Evolutionary conservation across 2,888 invertebrate species (phyloP).

Genomic region (Busseola fusca): DNA sequence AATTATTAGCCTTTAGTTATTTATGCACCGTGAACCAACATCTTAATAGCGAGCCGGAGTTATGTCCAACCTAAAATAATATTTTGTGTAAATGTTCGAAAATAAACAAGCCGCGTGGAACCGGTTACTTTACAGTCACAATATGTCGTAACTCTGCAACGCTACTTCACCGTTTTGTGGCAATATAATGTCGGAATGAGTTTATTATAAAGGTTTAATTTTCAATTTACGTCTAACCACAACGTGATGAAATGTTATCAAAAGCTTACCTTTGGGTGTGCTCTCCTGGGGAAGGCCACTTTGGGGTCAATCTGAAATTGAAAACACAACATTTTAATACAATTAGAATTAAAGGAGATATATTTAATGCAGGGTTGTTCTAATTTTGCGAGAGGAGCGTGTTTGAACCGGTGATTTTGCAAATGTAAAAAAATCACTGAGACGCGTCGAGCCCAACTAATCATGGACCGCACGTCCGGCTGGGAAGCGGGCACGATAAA

Average conservation of each 20-base stretch:
- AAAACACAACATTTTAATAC: slow-evolving; percentile 66
- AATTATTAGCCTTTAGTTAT: slow-evolving; percentile 87
- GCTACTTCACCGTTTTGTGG: slow-evolving; percentile 72
- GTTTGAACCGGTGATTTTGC: slow-evolving; percentile 35
- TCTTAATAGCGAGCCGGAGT: slow-evolving; percentile 86
- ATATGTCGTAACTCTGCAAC: slow-evolving; percentile 79
- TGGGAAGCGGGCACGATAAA: slow-evolving; percentile 80
- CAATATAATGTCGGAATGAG: slow-evolving; percentile 77
- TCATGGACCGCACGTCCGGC: slow-evolving; percentile 79
- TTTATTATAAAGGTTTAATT: slow-evolving; percentile 80
- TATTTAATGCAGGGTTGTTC: slow-evolving; percentile 32
- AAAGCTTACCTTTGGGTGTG: slow-evolving; percentile 98
- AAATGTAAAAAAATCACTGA: slow-evolving; percentile 73
- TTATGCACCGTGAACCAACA: slow-evolving; percentile 87
- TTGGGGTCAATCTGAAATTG: slow-evolving; percentile 99
- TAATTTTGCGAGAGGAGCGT: slow-evolving; percentile 41
- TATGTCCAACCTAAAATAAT: slow-evolving; percentile 88
- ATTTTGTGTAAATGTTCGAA: slow-evolving; percentile 88
- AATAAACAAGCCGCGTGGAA: slow-evolving; percentile 82
- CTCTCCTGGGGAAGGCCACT: slow-evolving; percentile 99
- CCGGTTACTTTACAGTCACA: slow-evolving; percentile 76
- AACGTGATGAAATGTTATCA: slow-evolving; percentile 69
- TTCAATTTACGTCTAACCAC: slow-evolving; percentile 75
- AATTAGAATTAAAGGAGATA: slow-evolving; percentile 52
- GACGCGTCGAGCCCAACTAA: slow-evolving; percentile 77